Evolutionary conservation across 2,888 invertebrate species (phyloP).

Genomic region (Eupithecia centaureata): DNA sequence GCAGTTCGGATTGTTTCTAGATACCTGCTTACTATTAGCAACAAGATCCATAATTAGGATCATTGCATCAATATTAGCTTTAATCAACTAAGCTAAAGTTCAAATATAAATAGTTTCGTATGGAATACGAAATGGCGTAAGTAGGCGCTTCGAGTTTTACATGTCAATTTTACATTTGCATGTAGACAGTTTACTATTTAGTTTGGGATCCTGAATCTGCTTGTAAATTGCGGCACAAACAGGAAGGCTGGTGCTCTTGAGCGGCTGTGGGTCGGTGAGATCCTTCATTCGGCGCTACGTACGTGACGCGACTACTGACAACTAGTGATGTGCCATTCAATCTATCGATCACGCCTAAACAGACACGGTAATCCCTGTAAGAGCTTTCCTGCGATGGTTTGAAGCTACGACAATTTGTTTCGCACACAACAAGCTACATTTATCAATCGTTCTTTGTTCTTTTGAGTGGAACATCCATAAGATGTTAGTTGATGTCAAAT

Average conservation of each 20-base stretch:
- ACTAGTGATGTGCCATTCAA: slow-evolving; percentile 53
- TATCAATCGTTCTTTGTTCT: not conserved
- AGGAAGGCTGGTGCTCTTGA: slow-evolving; percentile 39
- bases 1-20: not conserved
- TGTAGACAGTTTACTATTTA: slow-evolving; percentile 7
- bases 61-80: not conserved
- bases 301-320: slow-evolving; percentile 62
- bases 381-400: slow-evolving; percentile 37
- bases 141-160: not conserved
- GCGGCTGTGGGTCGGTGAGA: slow-evolving; percentile 57
- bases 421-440: not conserved
- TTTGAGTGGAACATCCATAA: not conserved
- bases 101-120: not conserved
- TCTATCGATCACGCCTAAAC: slow-evolving; percentile 60
- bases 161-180: not conserved
- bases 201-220: slow-evolving; percentile 15
- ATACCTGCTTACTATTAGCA: not conserved
- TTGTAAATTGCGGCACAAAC: slow-evolving; percentile 33
- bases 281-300: slow-evolving; percentile 66
- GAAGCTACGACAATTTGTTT: slow-evolving; percentile 39
- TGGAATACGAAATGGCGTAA: not conserved
- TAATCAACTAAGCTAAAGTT: not conserved
- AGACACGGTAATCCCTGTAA: slow-evolving; percentile 60
- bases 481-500: too few relatives aligned
- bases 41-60: not conserved